A percentile compares a stretch with the other conserved stretches of the same genome.
Conservation (phyloP, 2,888 invertebrate genomes). For the Drosophila rellima region DNA sequence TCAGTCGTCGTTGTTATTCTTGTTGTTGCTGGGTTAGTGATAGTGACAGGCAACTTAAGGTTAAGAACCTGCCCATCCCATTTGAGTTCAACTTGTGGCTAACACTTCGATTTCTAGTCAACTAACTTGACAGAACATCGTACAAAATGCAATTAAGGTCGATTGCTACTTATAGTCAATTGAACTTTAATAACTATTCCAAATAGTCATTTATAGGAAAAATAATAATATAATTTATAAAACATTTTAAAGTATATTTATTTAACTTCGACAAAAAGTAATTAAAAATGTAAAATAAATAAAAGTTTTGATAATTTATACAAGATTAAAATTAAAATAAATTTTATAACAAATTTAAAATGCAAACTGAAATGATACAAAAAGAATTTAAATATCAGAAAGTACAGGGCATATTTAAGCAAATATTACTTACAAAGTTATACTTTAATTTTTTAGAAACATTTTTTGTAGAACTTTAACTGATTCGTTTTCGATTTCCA, state of each 20-base stretch:
- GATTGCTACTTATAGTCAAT: not conserved
- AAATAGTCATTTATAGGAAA: not conserved
- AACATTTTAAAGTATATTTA: too few species aligned
- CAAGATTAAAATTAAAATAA: too few species aligned
- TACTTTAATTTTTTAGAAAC: too few species aligned
- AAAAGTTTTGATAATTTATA: too few species aligned
- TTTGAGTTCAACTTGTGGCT: constrained; percentile 2
- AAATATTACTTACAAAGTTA: not conserved
- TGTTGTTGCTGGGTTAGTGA: constrained; percentile 11
- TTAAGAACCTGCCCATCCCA: constrained; percentile 61
- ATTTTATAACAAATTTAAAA: too few species aligned
- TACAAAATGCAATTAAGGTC: not conserved
- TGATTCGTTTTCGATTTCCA: too few species aligned
- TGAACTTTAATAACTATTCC: not conserved
- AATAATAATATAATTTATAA: too few species aligned
- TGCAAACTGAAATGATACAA: too few species aligned
- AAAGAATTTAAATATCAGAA: too few species aligned
- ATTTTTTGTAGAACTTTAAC: too few species aligned
- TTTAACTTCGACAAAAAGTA: too few species aligned
- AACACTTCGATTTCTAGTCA: not conserved
- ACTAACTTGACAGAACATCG: not conserved
- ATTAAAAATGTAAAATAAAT: too few species aligned
- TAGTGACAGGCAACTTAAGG: constrained; percentile 51
- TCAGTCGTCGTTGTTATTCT: constrained; percentile 13
- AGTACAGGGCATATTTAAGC: not conserved